A percentile compares a stretch with the other conserved stretches of the same genome.
phyloP scores from a whole-genome alignment of 2,888 invertebrate species.

The Dynastes tityus region DNA sequence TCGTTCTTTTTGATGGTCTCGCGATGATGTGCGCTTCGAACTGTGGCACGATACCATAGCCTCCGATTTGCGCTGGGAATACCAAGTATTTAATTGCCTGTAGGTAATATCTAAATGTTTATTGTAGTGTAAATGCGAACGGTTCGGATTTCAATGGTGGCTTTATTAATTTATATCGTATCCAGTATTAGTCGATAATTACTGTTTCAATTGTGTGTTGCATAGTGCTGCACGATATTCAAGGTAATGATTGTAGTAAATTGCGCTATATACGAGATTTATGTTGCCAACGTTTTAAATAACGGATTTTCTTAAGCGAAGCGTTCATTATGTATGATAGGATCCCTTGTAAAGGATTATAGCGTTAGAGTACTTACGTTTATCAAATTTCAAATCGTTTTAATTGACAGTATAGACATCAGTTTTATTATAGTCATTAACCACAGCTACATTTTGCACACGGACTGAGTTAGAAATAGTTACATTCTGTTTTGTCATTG shows the following conservation, averaged over 20 bases:
- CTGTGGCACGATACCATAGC: not conserved
- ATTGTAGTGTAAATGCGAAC: slow-evolving; percentile 37
- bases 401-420: too few relatives aligned
- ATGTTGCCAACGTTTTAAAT: not conserved
- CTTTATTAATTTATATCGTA: slow-evolving; percentile 38
- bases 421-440: too few relatives aligned
- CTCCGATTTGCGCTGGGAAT: slow-evolving; percentile 24
- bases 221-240: slow-evolving; percentile 15
- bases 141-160: slow-evolving; percentile 30
- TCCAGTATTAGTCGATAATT: slow-evolving; percentile 35
- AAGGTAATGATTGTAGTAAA: slow-evolving; percentile 29
- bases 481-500: too few relatives aligned
- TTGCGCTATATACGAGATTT: slow-evolving; percentile 4
- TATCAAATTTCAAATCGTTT: not conserved
- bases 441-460: too few relatives aligned
- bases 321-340: not conserved
- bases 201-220: slow-evolving; percentile 23
- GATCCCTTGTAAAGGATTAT: not conserved
- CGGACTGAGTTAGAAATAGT: too few relatives aligned
- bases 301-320: not conserved
- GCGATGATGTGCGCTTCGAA: not conserved
- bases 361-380: not conserved
- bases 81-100: slow-evolving; percentile 41
- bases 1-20: slow-evolving; percentile 2
- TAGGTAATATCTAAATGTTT: slow-evolving; percentile 43